Evolutionary conservation across 1,140 invertebrate genomes (phyloP).

Genomic region (Rhopalosiphum padi): DNA sequence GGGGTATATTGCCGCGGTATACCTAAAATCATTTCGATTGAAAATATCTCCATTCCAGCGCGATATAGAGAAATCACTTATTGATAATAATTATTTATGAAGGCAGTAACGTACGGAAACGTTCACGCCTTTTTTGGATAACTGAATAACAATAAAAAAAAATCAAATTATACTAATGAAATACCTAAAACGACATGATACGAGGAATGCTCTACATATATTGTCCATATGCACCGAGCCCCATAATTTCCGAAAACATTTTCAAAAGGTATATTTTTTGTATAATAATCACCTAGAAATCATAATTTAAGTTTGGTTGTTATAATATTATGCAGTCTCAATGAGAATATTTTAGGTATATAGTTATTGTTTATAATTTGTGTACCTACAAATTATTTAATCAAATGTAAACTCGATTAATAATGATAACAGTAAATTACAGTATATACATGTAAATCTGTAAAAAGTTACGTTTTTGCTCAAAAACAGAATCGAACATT

Average conservation of each 20-base stretch:
- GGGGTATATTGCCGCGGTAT: not conserved
- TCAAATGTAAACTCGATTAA: not conserved
- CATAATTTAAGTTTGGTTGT: not conserved
- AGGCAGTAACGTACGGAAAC: not conserved
- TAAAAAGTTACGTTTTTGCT: not conserved
- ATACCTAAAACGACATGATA: not conserved
- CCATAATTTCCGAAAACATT: not conserved
- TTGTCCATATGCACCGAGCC: not conserved
- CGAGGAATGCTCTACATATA: not conserved
- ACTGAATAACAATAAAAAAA: not conserved
- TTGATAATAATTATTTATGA: slow-evolving; percentile 23
- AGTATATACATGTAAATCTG: not conserved
- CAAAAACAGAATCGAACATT: not conserved
- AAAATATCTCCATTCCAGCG: slow-evolving; percentile 19
- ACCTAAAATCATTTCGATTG: not conserved
- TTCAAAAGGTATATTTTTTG: not conserved
- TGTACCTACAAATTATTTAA: not conserved
- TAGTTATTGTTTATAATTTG: not conserved
- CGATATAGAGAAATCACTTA: slow-evolving; percentile 21
- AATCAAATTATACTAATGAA: not conserved
- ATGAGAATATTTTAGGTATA: not conserved
- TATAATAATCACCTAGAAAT: not conserved
- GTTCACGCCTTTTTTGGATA: slow-evolving; percentile 22
- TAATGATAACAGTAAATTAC: not conserved
- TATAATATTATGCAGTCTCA: not conserved